A percentile compares a stretch with the other conserved stretches of the same genome.
Conservation (phyloP, 1,140 invertebrate species). For the Scaptodrosophila lebanonensis region DNA sequence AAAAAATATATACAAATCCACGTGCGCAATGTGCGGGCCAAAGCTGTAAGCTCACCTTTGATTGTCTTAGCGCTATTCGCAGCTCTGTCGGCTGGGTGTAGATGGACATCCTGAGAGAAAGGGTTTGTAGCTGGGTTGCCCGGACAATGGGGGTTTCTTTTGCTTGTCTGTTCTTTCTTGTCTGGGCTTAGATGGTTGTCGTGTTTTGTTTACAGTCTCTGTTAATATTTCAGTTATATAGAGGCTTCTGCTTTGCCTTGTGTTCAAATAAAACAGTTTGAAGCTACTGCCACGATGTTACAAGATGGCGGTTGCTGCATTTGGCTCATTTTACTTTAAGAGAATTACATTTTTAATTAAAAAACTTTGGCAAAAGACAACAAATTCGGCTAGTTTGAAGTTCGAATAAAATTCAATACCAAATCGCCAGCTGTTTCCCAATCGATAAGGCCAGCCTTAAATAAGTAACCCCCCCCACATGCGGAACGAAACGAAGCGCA, state of each 20-base stretch:
- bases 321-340: constrained; percentile 55
- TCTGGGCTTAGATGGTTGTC: too few species aligned
- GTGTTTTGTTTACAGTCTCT: background rate
- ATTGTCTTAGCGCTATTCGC: constrained; percentile 55
- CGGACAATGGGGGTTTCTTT: too few species aligned
- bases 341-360: constrained; percentile 60
- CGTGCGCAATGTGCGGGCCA: constrained; percentile 21
- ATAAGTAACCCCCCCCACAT: too few species aligned
- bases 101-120: constrained; percentile 1
- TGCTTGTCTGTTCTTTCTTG: too few species aligned
- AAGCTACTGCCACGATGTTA: constrained; percentile 6
- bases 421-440: constrained; percentile 54
- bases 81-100: too few species aligned
- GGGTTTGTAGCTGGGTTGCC: background rate
- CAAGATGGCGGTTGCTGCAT: constrained; percentile 31
- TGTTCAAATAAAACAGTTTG: constrained; percentile 33
- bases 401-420: constrained; percentile 53
- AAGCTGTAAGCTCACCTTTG: constrained; percentile 56
- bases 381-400: constrained; percentile 62
- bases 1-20: constrained; percentile 40
- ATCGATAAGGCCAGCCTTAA: constrained; percentile 37
- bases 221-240: constrained; percentile 55
- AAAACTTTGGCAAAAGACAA: constrained; percentile 52
- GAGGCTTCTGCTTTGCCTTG: constrained; percentile 43
- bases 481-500: background rate